A percentile compares a stretch with the other conserved stretches of the same genome.
Evolutionary conservation across 2,888 invertebrate genomes (phyloP).

Genomic region (Deroplatys truncata): DNA sequence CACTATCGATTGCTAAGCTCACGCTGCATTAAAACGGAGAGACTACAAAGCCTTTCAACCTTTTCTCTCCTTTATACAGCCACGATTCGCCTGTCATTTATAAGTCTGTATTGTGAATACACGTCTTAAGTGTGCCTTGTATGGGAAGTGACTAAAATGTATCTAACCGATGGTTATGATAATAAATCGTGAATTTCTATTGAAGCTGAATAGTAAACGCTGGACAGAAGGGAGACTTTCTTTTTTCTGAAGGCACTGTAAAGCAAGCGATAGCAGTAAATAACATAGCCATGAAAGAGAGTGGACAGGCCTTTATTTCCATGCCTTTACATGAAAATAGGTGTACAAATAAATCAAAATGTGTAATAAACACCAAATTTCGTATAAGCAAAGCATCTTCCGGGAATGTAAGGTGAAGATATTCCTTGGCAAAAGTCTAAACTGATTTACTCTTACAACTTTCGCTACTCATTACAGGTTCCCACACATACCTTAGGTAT

Average conservation of each 20-base stretch:
- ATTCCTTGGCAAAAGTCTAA: too few relatives aligned
- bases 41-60: background rate
- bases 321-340: too few relatives aligned
- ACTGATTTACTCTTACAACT: too few relatives aligned
- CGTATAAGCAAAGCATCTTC: too few relatives aligned
- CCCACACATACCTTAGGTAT: too few relatives aligned
- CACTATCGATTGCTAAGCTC: background rate
- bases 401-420: too few relatives aligned
- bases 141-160: background rate
- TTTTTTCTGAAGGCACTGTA: background rate
- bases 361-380: too few relatives aligned
- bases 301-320: background rate
- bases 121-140: background rate
- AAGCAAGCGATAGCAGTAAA: background rate
- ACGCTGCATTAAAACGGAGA: background rate
- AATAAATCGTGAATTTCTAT: background rate
- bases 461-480: too few relatives aligned
- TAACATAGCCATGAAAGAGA: background rate
- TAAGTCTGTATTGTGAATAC: background rate
- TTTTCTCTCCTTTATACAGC: background rate
- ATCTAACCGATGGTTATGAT: background rate
- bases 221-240: background rate
- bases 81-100: background rate
- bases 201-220: background rate
- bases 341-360: too few relatives aligned